Evolutionary conservation across 1,140 invertebrate genomes (phyloP).

Genomic region (Drosophila sulfurigaster): DNA sequence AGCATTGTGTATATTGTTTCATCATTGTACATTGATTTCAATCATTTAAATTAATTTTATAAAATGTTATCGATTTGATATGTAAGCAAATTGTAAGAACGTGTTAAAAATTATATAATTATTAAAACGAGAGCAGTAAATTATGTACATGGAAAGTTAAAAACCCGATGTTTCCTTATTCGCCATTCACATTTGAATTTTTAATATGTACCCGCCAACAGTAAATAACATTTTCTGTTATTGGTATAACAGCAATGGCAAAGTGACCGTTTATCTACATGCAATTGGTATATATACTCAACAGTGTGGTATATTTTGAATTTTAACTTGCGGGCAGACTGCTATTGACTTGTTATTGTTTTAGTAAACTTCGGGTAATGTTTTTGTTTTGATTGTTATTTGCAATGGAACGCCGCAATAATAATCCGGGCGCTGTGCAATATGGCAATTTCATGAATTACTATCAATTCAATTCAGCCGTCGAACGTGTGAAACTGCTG

Average conservation of each 20-base stretch:
- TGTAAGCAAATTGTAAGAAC: conserved; percentile 65
- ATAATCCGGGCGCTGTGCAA: conserved; percentile 90
- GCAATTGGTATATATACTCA: not conserved
- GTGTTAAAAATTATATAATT: conserved; percentile 52
- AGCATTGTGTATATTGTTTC: conserved; percentile 60
- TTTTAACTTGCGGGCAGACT: not conserved
- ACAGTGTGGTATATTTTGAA: not conserved
- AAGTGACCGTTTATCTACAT: not conserved
- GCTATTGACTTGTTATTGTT: not conserved
- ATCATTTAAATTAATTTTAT: conserved; percentile 56
- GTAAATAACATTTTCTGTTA: too few species aligned
- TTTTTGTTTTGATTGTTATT: conserved; percentile 9
- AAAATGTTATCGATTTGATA: conserved; percentile 66
- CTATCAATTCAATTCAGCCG: conserved; percentile 91
- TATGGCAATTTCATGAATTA: conserved; percentile 95
- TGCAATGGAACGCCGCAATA: conserved; percentile 60
- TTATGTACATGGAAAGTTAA: conserved; percentile 48
- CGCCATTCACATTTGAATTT: not conserved
- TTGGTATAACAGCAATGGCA: too few species aligned
- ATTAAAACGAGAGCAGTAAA: conserved; percentile 42
- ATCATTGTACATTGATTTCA: conserved; percentile 62
- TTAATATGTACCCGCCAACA: not conserved
- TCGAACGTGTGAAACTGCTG: conserved; percentile 88
- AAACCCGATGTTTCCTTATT: conserved; percentile 1
- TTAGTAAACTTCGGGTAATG: not conserved